phyloP scores from a whole-genome alignment of 2,888 invertebrate species.

The Tetheella fluctuosa region DNA sequence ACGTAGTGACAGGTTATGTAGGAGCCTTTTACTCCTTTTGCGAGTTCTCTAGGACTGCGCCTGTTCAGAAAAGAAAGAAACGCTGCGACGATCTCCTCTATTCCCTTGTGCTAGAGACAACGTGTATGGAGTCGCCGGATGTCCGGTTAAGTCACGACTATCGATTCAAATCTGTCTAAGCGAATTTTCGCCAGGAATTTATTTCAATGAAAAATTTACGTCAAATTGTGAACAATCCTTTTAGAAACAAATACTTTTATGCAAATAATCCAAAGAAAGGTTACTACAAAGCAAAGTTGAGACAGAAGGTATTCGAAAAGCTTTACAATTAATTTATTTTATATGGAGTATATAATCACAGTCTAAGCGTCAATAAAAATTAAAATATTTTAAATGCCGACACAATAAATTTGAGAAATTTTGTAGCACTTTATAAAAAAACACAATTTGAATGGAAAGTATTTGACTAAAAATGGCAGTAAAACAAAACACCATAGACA shows the following conservation, averaged over 20 bases:
- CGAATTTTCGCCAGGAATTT: slow-evolving; percentile 32
- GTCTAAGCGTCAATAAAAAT: slow-evolving; percentile 49
- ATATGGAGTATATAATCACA: slow-evolving; percentile 32
- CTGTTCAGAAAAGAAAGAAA: slow-evolving; percentile 84
- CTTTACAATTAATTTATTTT: slow-evolving; percentile 31
- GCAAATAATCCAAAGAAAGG: slow-evolving; percentile 15
- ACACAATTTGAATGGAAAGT: slow-evolving; percentile 72
- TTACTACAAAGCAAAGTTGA: slow-evolving; percentile 29
- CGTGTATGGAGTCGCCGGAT: slow-evolving; percentile 80
- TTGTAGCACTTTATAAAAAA: slow-evolving; percentile 62
- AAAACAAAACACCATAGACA: slow-evolving; percentile 75
- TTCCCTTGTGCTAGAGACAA: slow-evolving; percentile 80
- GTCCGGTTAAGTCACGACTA: slow-evolving; percentile 65
- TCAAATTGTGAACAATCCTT: slow-evolving; percentile 32
- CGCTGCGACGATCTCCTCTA: slow-evolving; percentile 71
- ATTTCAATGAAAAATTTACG: slow-evolving; percentile 22
- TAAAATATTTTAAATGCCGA: slow-evolving; percentile 62
- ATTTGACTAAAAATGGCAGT: slow-evolving; percentile 80
- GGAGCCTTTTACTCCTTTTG: slow-evolving; percentile 85
- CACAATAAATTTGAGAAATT: slow-evolving; percentile 76
- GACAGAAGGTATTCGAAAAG: slow-evolving; percentile 31
- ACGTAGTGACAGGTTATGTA: slow-evolving; percentile 84
- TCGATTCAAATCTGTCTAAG: slow-evolving; percentile 53
- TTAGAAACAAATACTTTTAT: slow-evolving; percentile 25
- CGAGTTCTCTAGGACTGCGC: slow-evolving; percentile 83